Conservation (phyloP, 2,888 invertebrate genomes). For the Xanthorhoe designata region DNA sequence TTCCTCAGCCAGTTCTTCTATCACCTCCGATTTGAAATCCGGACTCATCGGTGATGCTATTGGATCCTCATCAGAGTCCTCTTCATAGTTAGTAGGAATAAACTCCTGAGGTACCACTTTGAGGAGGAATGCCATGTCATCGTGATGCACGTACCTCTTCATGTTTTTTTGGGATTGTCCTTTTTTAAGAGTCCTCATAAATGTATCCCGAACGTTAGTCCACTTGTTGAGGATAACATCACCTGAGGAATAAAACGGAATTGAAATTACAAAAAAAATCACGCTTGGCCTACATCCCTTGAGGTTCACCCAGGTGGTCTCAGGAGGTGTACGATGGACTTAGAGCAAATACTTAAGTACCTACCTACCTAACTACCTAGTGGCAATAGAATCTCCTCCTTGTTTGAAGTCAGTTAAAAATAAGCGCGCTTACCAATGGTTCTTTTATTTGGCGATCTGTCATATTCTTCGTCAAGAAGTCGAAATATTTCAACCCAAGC, state of each 20-base stretch:
- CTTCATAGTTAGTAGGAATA: conserved; percentile 9
- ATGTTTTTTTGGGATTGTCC: conserved; percentile 43
- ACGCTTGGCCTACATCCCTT: not conserved
- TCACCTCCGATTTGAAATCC: conserved; percentile 18
- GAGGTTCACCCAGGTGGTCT: too few relatives aligned
- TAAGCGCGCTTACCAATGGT: not conserved
- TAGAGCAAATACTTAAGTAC: not conserved
- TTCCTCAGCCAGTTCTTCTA: not conserved
- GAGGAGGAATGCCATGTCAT: conserved; percentile 67
- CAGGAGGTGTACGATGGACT: too few relatives aligned
- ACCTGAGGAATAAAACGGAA: conserved; percentile 54
- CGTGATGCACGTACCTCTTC: conserved; percentile 61
- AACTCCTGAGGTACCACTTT: conserved; percentile 24
- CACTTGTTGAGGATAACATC: conserved; percentile 71
- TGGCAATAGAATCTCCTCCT: not conserved
- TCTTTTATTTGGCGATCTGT: conserved; percentile 30
- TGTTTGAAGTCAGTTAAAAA: not conserved
- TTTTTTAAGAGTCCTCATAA: conserved; percentile 67
- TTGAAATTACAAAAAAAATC: too few relatives aligned
- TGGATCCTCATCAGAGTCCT: conserved; percentile 21
- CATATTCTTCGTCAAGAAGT: conserved; percentile 65
- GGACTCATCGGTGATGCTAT: conserved; percentile 8
- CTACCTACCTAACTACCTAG: conserved; percentile 45
- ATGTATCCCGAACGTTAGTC: conserved; percentile 77
- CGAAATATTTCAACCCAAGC: conserved; percentile 77